Evolutionary conservation across 1,140 invertebrate genomes (phyloP).

Genomic region (Diachasma alloeum): DNA sequence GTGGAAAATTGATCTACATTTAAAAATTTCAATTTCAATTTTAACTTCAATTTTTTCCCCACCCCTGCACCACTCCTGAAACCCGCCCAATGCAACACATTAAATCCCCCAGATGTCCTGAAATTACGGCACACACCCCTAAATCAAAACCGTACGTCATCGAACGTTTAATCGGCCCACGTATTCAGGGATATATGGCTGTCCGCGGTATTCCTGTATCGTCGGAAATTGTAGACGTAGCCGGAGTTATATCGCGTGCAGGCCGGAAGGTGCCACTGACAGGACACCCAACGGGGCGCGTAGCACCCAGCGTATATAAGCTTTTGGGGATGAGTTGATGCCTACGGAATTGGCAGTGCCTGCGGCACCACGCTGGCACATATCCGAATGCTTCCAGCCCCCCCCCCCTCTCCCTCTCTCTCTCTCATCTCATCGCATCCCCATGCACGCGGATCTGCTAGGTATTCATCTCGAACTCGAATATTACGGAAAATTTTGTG

Average conservation of each 20-base stretch:
- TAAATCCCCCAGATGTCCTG: too few species aligned
- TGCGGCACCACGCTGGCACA: not conserved
- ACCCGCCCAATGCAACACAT: too few species aligned
- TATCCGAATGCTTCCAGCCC: not conserved
- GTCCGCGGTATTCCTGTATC: not conserved
- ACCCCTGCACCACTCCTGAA: too few species aligned
- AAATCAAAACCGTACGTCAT: not conserved
- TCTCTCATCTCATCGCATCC: not conserved
- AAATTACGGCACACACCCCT: not conserved
- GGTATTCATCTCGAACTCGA: too few species aligned
- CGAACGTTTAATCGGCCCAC: not conserved
- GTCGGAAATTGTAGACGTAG: conserved; percentile 56
- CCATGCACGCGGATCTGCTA: too few species aligned
- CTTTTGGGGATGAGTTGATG: not conserved
- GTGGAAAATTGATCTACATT: too few species aligned
- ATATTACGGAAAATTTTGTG: too few species aligned
- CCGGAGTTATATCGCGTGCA: conserved; percentile 48
- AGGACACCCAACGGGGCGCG: conserved; percentile 28
- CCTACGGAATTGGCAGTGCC: not conserved
- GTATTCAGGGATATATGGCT: not conserved
- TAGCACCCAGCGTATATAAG: not conserved
- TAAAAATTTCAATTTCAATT: too few species aligned
- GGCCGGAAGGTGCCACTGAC: conserved; percentile 53
- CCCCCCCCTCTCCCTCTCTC: not conserved
- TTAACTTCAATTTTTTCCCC: too few species aligned